Conservation (phyloP, 1,140 invertebrate species). For the Wiebesia pumilae region DNA sequence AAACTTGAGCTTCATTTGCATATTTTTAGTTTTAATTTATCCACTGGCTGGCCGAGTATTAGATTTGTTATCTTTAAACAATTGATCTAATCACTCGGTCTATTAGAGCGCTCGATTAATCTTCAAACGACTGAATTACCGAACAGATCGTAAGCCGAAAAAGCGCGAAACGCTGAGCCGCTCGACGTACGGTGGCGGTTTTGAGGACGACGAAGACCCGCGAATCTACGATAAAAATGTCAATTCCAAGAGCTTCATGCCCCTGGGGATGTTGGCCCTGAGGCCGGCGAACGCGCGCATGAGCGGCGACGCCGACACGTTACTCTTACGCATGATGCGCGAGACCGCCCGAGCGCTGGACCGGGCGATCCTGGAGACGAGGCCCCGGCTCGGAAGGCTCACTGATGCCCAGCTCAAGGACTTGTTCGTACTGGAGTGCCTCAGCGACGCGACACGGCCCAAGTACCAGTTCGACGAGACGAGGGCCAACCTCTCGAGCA, state of each 20-base stretch:
- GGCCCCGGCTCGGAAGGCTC: conserved; percentile 59
- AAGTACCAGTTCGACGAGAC: conserved; percentile 56
- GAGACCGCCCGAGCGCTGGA: conserved; percentile 69
- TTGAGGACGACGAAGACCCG: conserved; percentile 64
- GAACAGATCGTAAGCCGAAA: not conserved
- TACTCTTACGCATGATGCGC: conserved; percentile 66
- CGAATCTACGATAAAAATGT: conserved; percentile 57
- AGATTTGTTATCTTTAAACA: no score
- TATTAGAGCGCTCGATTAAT: not conserved
- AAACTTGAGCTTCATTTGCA: no score
- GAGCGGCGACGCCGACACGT: conserved; percentile 63
- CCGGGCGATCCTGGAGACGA: conserved; percentile 64
- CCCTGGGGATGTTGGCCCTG: conserved; percentile 71
- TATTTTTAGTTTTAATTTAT: no score
- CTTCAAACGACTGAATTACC: not conserved
- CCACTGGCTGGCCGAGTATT: no score
- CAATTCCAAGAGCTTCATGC: conserved; percentile 73
- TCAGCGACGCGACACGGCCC: conserved; percentile 10
- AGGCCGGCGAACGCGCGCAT: conserved; percentile 66
- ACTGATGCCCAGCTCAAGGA: conserved; percentile 68
- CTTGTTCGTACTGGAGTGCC: conserved; percentile 68
- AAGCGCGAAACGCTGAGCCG: conserved; percentile 18
- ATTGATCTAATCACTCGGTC: no score
- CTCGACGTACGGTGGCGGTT: not conserved
- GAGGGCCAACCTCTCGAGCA: conserved; percentile 67